Evolutionary conservation across 2,888 invertebrate genomes (phyloP), one percentile per base, ranked within the genome.

Genomic region (Cantharis rufa): DNA sequence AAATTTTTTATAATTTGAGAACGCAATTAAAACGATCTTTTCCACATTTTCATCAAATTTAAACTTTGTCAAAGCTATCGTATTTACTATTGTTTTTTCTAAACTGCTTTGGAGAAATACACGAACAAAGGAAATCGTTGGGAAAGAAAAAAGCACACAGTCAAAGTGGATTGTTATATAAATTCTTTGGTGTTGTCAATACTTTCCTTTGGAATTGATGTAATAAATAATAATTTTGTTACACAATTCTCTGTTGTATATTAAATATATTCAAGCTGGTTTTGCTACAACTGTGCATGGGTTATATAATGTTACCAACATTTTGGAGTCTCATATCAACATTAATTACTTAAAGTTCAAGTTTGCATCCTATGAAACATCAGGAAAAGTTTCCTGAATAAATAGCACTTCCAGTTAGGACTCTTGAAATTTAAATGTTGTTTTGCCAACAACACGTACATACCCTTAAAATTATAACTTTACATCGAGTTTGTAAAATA

Each of bases 401-500:
- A 48, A 61, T 32, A 75, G 74, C 68, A 28, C 32, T 75, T 69
- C 71, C 68, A 24, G 71, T 75, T 62, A 71, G 68, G 75, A 75
- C 75, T 71, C 66, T 71, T 15, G 71, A 61, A 75, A 75, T 75
- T 62, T 71, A 71, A 71, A 71, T 75, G 71, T 75, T 28, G 71
- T 68, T 75, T 69, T 15, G 13, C 61, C 24, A 62, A 28, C 27
- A 48, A 75, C 71, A 68, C 71, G 68, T 62, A 62, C 63, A 62
- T 28, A 48, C 69, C 71, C 61, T 68, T 69, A 16, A 71, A 75
- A 75, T 62, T 71, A 63, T 62, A 71, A 71, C 71, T 75, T 75
- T 71, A 69, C 71, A 75, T 75, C 71, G 71, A 71, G 71, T 75
- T 75, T 75, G 32, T 62, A 71, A 71, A 71, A 71, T 71, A 75